phyloP scores from a whole-genome alignment of 1,140 invertebrate species.

The Psilanteris sp. region DNA sequence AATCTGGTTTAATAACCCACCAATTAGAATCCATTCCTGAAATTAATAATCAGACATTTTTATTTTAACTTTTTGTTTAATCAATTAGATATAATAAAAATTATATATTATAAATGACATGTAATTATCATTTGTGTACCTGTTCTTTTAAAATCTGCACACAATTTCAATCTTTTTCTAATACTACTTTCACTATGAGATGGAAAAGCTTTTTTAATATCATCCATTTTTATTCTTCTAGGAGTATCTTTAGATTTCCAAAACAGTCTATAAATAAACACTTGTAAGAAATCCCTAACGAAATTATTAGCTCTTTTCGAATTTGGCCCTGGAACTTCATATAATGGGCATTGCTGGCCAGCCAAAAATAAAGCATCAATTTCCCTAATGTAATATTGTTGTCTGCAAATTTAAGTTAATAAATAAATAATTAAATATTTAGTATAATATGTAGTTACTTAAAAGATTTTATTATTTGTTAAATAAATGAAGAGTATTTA shows the following conservation, averaged over 20 bases:
- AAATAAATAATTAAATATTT: too few species aligned
- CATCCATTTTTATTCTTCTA: slow-evolving; percentile 98
- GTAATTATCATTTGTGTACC: slow-evolving; percentile 99
- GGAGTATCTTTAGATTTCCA: slow-evolving; percentile 97
- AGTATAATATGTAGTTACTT: too few species aligned
- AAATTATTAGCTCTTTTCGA: slow-evolving; percentile 99
- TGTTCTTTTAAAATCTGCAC: slow-evolving; percentile 99
- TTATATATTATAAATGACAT: too few species aligned
- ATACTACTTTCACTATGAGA: slow-evolving; percentile 98
- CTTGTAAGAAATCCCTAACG: slow-evolving; percentile 97
- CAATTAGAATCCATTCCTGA: slow-evolving; percentile 90
- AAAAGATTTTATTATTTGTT: too few species aligned
- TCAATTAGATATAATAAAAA: too few species aligned
- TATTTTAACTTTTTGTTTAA: too few species aligned
- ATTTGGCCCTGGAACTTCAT: slow-evolving; percentile 99
- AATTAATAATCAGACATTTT: slow-evolving; percentile 93
- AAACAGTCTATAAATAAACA: slow-evolving; percentile 98
- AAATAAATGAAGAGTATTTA: too few species aligned
- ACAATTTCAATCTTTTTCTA: slow-evolving; percentile 96
- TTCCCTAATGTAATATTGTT: slow-evolving; percentile 94
- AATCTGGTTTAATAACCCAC: slow-evolving; percentile 99
- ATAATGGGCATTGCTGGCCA: slow-evolving; percentile 97
- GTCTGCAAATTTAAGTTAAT: too few species aligned
- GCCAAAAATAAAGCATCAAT: slow-evolving; percentile 94
- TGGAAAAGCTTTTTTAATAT: slow-evolving; percentile 98